Base-by-base conservation (phyloP, 2,888 invertebrate species). In the Parascotia fuliginaria region DNA sequence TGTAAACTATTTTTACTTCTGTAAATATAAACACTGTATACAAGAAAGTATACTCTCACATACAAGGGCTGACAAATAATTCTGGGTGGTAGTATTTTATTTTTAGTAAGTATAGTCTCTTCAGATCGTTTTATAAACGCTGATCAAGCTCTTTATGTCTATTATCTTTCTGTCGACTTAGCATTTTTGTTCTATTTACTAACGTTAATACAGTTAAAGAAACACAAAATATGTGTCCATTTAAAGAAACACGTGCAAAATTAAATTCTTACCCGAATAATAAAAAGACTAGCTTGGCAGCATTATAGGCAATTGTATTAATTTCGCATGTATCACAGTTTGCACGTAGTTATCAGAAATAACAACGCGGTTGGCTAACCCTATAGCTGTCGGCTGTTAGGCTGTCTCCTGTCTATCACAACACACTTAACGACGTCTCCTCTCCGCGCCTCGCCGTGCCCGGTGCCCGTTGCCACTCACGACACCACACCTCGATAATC, bases 351-450 rank as follows among this genome's bases (percentile, higher is more conserved):
- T 64, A 52, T 60, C 50, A 42, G 34, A 53, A 46, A 43, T 53
- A 65, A 59, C 45, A 40, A 41, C 38, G 46, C 40, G 32, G 64
- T 55, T 55, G 48, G 40, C 60, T 60, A 62, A 49, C 52, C 57
- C 62, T 42, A 52, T 52, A 54, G 73, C 60, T 58, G 81, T 82
- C 81, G 81, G 72, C 62, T 53, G 76, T 79, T 81, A 79, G 67
- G 61, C 77, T 81, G 84, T 83, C 80, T 65, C 63, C 60, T 69
- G 73, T 73, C 79, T 54, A 74, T 77, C 79, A 75, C 68, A 55
- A 63, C 60, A 65, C 70, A 52, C 68, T 60, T 73, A 75, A 72
- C 75, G 85, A 85, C 83, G 79, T 78, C 78, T 71, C 69, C 82
- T 79, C 81, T 85, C 83, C 65, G 47, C 85, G 69, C 83, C 51